These are phyloP conservation scores for Neoniphon sammara DNA, from an alignment of 2,797 vertebrate species.

Conservation along the genomic window DNA sequence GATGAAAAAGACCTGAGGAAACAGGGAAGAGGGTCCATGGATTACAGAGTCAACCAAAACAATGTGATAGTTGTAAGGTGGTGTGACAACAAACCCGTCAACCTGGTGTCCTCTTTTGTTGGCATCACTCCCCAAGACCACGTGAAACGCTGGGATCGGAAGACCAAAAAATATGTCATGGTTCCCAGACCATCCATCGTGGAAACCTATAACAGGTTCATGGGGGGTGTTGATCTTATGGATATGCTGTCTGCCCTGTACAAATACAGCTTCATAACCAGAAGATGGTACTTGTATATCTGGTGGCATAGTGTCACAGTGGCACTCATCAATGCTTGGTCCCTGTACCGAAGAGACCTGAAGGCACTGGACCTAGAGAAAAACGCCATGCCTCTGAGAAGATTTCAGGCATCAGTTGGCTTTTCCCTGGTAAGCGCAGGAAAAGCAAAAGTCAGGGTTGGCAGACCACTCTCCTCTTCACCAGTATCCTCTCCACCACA, in stretches of 20 bases:
- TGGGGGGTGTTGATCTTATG: conserved; percentile 41
- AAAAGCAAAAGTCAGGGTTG: conserved; percentile 29
- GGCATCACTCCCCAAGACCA: no score
- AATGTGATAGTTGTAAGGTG: no score
- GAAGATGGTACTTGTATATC: conserved; percentile 43
- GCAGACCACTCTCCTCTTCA: no score
- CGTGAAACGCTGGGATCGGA: no score
- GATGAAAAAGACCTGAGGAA: no score
- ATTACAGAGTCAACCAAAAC: no score
- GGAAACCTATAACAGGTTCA: conserved; percentile 40
- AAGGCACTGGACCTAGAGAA: conserved; percentile 2
- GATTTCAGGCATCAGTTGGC: conserved; percentile 32
- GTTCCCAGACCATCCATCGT: conserved; percentile 44
- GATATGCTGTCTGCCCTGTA: conserved; percentile 40
- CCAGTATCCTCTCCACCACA: no score
- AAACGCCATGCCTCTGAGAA: conserved; percentile 23
- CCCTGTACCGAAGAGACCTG: conserved; percentile 42
- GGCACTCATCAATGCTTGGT: conserved; percentile 47
- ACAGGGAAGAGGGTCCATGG: no score
- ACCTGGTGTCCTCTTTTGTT: no score
- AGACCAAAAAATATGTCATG: no score
- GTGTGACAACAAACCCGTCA: no score
- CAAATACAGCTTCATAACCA: no score
- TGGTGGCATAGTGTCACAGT: conserved; percentile 47
- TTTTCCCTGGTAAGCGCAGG: conserved; percentile 23